Percentiles rank a stretch among this genome's conserved stretches.
Evolutionary conservation across 2,797 vertebrate species (phyloP).

Genomic region (Chelidonichthys spinosus): DNA sequence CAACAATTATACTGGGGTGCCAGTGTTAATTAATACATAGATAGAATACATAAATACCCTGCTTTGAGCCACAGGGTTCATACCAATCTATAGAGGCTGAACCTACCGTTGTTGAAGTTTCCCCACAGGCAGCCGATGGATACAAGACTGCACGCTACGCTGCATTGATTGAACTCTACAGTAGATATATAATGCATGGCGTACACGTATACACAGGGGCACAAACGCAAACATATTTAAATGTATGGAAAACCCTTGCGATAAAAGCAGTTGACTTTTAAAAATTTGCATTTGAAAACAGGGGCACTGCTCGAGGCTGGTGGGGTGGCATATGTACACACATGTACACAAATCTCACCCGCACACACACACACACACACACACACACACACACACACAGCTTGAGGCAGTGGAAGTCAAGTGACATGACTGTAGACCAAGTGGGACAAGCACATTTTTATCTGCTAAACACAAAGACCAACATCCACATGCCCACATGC

Average conservation of each 20-base stretch:
- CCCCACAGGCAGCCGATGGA: constrained; percentile 45
- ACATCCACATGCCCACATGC: constrained; percentile 16
- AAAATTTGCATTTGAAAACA: constrained; percentile 59
- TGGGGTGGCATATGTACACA: constrained; percentile 3
- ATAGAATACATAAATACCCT: constrained; percentile 22
- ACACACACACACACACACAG: constrained; percentile 1
- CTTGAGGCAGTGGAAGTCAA: constrained; percentile 35
- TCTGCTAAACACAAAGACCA: constrained; percentile 8
- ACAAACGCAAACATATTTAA: constrained; percentile 39
- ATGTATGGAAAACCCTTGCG: constrained; percentile 34
- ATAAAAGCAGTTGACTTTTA: constrained; percentile 51
- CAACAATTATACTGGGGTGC: not conserved
- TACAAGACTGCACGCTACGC: constrained; percentile 46
- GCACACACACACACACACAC: constrained; percentile 11
- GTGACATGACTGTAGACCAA: constrained; percentile 39
- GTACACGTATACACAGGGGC: constrained; percentile 2
- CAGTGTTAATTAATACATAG: constrained; percentile 39
- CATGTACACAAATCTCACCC: not conserved
- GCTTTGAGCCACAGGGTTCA: constrained; percentile 32
- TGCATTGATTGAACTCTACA: constrained; percentile 47
- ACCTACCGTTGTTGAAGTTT: constrained; percentile 53
- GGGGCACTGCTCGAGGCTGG: constrained; percentile 24
- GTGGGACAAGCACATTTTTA: constrained; percentile 22
- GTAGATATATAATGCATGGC: constrained; percentile 18
- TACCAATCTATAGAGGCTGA: constrained; percentile 52